Conservation (phyloP, 2,797 vertebrate species). For the Tragopan temminckii region DNA sequence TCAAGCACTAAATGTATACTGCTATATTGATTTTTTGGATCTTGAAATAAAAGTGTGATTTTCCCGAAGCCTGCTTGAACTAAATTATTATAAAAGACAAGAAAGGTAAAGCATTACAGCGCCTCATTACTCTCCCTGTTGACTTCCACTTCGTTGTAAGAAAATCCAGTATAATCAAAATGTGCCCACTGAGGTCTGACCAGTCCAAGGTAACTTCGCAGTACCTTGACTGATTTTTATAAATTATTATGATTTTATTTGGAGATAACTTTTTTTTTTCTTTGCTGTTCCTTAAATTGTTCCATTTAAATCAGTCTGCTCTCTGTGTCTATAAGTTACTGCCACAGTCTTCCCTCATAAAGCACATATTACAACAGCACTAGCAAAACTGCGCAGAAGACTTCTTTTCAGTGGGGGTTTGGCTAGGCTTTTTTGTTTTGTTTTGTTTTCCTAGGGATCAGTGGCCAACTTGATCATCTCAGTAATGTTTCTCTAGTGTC, state of each 20-base stretch:
- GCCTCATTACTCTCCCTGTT: background rate
- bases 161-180: conserved; percentile 22
- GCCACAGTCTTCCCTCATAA: background rate
- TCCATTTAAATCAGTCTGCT: background rate
- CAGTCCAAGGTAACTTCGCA: background rate
- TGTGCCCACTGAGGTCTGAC: background rate
- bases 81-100: conserved; percentile 57
- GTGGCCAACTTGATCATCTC: background rate
- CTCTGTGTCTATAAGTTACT: background rate
- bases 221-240: background rate
- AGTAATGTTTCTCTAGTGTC: background rate
- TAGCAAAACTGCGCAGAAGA: background rate
- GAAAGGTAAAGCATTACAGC: background rate
- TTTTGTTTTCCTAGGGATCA: background rate
- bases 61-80: conserved; percentile 60
- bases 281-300: background rate
- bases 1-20: conserved; percentile 56
- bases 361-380: background rate
- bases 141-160: conserved; percentile 10
- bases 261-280: background rate
- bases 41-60: conserved; percentile 65
- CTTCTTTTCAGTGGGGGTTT: background rate
- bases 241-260: background rate
- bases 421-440: background rate
- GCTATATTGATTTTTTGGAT: conserved; percentile 69